Evolutionary conservation across 2,113 vertebrate genomes (phyloP), one percentile per base, ranked within the genome.

Genomic region (Nothocercus julius): DNA sequence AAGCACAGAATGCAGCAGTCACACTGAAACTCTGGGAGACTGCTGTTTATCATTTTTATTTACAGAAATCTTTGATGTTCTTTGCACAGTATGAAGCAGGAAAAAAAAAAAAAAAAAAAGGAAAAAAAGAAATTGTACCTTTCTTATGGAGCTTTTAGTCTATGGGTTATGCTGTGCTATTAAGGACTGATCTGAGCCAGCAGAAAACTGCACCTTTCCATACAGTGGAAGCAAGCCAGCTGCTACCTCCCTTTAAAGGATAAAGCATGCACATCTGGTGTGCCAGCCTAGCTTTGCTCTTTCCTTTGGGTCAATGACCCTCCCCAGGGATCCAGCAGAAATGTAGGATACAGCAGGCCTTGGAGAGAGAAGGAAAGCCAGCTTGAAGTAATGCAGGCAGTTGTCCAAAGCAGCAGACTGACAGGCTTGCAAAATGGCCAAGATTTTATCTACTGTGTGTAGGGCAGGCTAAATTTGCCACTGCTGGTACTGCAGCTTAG

Each of bases 41-140:
- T 84, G 68, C 75, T 91, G 73, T 94, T 92, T 92, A 59, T 82
- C 4, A 72, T 92, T 93, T 95, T 92, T 89, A 86, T 94, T 94
- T 84, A 89, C 64, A 63, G 70, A 91, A 83, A 36, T 9, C 27
- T 93, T 95, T 88, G 42, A 30, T 84, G 72, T 82, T 96, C 82
- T 90, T 82, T 59, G 38, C 59, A 63, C 14, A 40, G 8, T 49
- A 81, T 58, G 89, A 72, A 92, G 30, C 6, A 67, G 30, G 51
- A 77, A 84, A 77, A 94, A 47, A 47, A 56, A 77, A 84, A 77
- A 94, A 47, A 47, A 56, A 77, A 84, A 77, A 94, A 36, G 36
- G 36, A 36, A 36, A 81, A 5, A 0, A 42, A 93, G 53, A 62
- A 70, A 68, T 11, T 20, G 20, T 53, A 32, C 67, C 47, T 79